phyloP scores from a whole-genome alignment of 1,140 invertebrate species.

The Brachionus plicatilis region DNA sequence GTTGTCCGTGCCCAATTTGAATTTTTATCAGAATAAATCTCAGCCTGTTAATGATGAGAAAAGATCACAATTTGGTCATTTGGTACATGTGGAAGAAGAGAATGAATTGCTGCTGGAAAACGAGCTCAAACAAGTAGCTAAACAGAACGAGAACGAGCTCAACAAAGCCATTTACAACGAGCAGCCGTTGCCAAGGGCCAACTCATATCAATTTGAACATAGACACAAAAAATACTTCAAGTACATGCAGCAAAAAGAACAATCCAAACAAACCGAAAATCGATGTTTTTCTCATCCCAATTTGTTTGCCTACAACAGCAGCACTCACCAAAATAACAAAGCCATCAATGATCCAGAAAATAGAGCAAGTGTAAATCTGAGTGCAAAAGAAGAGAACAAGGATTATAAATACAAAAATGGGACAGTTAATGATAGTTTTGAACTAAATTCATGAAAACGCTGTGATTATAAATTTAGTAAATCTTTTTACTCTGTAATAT shows the following conservation, averaged over 20 bases:
- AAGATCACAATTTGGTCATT: slow-evolving; percentile 8
- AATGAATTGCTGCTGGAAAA: slow-evolving; percentile 17
- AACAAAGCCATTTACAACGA: neutral
- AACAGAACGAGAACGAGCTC: neutral
- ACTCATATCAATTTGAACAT: slow-evolving; percentile 4
- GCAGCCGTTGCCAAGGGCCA: neutral
- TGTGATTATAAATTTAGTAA: too few relatives aligned
- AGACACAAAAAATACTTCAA: slow-evolving; percentile 17
- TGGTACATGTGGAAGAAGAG: slow-evolving; percentile 40
- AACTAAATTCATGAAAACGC: too few relatives aligned
- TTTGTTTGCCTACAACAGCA: neutral
- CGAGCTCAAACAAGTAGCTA: neutral
- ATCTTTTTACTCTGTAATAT: too few relatives aligned
- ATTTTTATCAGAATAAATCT: neutral
- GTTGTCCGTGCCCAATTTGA: neutral
- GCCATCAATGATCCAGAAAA: too few relatives aligned
- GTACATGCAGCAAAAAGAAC: neutral
- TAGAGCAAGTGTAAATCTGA: too few relatives aligned
- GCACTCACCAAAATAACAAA: too few relatives aligned
- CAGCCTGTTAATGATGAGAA: neutral
- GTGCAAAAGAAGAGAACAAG: neutral
- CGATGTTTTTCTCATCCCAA: neutral
- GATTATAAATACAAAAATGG: neutral
- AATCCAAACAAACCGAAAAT: neutral
- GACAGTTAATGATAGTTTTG: too few relatives aligned